Evolutionary conservation across 2,113 vertebrate species (phyloP), one percentile per base, ranked within the genome.

Genomic region (Tamias sibiricus): DNA sequence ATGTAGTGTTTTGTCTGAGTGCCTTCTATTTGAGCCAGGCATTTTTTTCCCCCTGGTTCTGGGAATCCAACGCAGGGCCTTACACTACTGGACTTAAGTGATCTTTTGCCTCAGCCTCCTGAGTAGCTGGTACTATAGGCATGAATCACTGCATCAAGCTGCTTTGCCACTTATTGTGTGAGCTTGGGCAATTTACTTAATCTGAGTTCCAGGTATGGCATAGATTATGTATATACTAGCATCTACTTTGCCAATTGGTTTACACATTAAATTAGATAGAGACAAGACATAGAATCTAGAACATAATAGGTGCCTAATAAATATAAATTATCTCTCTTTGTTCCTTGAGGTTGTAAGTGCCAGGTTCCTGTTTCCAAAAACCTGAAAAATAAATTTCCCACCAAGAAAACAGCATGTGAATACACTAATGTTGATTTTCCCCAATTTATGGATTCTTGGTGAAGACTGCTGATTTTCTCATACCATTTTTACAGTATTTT

Each of bases 291-390:
- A 66, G 57, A 54, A 95, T 68, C 84, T 91, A 54, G 40, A 94
- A 77, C 14, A 49, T 32, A 89, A 71, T 84, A 92, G 66, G 6
- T 69, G 6, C 37, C 26, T 40, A 84, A 44, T 95, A 82, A 88
- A 79, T 96, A 72, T 91, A 47, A 93, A 86, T 79, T 86, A 35
- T 83, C 26, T 94, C 40, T 84, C 19, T 85, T 91, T 90, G 26
- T 28, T 92, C 30, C 12, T 40, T 62, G 12, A 42, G 95, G 14
- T 30, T 59, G 0, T 80, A 83, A 95, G 47, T 69, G 30, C 4
- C 40, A 87, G 42, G 49, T 79, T 40, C 52, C 44, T 82, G 66
- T 87, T 94, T 94, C 94, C 30, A 81, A 87, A 35, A 57, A 32
- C 40, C 69, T 90, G 79, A 64, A 77, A 64, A 87, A 68, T 26